Evolutionary conservation across 2,888 invertebrate genomes (phyloP).

Genomic region (Limnephilus lunatus): DNA sequence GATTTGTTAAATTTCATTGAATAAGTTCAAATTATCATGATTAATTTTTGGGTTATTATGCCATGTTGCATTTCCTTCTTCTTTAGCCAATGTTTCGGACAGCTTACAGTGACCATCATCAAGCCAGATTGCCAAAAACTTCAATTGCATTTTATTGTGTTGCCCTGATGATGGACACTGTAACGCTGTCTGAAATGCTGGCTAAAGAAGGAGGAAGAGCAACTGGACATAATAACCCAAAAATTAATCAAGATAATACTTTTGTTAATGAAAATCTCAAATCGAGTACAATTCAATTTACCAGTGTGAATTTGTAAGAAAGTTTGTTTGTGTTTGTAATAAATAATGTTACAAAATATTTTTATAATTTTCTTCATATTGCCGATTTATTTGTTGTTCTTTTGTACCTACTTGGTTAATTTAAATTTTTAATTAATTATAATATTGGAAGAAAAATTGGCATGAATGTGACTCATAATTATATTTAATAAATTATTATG

Average conservation of each 20-base stretch:
- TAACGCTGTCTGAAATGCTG: too few species aligned
- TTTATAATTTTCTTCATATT: neutral
- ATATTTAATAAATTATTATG: conserved; percentile 2
- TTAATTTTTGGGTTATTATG: too few species aligned
- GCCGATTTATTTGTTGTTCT: neutral
- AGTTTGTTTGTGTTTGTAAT: neutral
- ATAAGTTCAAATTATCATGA: neutral
- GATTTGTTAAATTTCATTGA: neutral
- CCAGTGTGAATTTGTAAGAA: neutral
- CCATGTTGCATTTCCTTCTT: too few species aligned
- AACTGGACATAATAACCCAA: too few species aligned
- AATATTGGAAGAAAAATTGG: neutral
- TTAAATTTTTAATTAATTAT: neutral
- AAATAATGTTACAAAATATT: neutral
- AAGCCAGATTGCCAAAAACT: too few species aligned
- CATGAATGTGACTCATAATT: neutral
- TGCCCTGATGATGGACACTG: too few species aligned
- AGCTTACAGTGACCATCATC: too few species aligned
- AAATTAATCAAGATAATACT: too few species aligned
- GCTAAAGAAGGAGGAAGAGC: too few species aligned
- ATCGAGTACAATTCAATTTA: neutral
- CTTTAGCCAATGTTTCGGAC: too few species aligned
- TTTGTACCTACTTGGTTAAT: neutral
- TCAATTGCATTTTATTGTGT: too few species aligned
- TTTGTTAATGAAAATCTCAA: too few species aligned